phyloP scores from a whole-genome alignment of 2,113 vertebrate genomes.

The pig (Sus scrofa) region DNA sequence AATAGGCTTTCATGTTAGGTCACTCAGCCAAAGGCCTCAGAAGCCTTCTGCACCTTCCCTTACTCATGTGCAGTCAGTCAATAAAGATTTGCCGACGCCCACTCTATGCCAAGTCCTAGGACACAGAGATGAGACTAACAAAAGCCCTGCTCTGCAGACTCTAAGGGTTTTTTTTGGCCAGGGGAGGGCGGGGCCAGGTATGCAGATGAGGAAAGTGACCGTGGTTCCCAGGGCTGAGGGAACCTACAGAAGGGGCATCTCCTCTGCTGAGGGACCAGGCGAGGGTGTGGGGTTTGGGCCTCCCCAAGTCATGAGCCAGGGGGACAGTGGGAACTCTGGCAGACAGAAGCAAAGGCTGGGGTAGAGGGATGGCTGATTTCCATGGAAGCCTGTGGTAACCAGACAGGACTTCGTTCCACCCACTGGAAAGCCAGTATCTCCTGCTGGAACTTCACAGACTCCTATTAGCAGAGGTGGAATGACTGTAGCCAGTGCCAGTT shows the following conservation, averaged over 20 bases:
- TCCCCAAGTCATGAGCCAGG: not conserved
- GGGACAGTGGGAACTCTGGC: not conserved
- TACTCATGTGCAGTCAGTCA: not conserved
- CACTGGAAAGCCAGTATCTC: not conserved
- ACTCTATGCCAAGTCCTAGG: not conserved
- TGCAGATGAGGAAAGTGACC: not conserved
- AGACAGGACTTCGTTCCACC: not conserved
- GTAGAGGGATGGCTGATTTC: not conserved
- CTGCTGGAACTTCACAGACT: not conserved
- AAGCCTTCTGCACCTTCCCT: not conserved
- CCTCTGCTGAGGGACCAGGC: not conserved
- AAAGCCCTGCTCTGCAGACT: not conserved
- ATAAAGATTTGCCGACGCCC: not conserved
- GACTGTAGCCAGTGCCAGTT: not conserved
- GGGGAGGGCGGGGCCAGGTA: not conserved
- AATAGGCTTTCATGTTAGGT: not conserved
- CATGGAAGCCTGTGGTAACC: not conserved
- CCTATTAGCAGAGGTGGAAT: not conserved
- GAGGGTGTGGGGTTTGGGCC: not conserved
- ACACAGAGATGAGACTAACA: not conserved
- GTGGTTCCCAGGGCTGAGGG: not conserved
- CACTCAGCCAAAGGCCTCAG: not conserved
- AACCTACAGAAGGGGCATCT: not conserved
- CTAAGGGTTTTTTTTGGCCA: not conserved
- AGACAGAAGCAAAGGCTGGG: not conserved